phyloP scores from a whole-genome alignment of 2,888 invertebrate genomes.

The Nephrotoma guestfalica region DNA sequence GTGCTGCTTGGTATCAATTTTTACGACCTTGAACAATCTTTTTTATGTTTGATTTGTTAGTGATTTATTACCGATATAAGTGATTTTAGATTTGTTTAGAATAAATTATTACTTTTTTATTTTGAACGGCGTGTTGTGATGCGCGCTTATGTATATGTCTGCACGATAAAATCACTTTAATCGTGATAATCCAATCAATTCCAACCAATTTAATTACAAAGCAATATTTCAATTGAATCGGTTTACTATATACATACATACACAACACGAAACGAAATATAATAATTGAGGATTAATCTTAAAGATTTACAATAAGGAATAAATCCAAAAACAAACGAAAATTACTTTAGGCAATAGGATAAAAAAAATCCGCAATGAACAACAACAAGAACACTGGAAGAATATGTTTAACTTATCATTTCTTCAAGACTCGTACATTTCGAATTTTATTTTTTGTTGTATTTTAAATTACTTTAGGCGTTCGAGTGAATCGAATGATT shows the following conservation, averaged over 20 bases:
- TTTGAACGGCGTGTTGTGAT: too few species aligned
- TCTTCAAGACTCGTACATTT: neutral
- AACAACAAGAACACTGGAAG: neutral
- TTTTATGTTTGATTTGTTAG: neutral
- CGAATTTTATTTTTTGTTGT: neutral
- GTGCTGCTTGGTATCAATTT: neutral
- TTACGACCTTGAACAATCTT: neutral
- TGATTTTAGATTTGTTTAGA: neutral
- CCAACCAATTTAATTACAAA: neutral
- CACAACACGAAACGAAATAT: neutral
- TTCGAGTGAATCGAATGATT: constrained; percentile 4
- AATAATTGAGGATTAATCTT: neutral
- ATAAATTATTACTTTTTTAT: neutral
- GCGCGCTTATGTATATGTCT: too few species aligned
- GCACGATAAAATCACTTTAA: neutral
- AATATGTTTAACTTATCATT: neutral
- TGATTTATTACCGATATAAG: neutral
- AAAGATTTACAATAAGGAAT: neutral
- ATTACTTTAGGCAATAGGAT: neutral
- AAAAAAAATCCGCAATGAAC: neutral
- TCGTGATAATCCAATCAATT: neutral
- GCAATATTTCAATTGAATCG: neutral
- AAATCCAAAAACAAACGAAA: neutral
- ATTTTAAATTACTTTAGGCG: constrained; percentile 2
- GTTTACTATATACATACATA: neutral